Evolutionary conservation across 1,140 invertebrate genomes (phyloP), one percentile per base, ranked within the genome.

Genomic region (Lineus longissimus): DNA sequence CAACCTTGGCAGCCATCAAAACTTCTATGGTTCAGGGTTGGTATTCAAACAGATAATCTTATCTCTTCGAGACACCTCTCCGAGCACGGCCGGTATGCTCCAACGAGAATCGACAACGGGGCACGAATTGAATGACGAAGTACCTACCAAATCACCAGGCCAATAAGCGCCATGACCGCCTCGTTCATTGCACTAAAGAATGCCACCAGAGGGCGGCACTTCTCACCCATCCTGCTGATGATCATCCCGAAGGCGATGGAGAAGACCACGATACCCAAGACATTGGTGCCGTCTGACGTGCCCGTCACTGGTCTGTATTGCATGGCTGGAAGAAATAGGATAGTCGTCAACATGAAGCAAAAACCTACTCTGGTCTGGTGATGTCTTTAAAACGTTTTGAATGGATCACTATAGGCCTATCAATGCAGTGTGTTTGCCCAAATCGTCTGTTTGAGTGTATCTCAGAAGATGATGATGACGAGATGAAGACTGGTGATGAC

Each of bases 201-300:
- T 19, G 82, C 73, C 23, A 81, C 70, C 62, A 85, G 75, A 1
- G 83, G 74, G 62, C 80, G 76, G 1, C 77, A 84, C 27, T 78
- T 71, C 7, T 78, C 74, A 0, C 78, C 78, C 68, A 79, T 65
- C 45, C 72, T 72, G 57, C 80, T 80, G 33, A 85, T 71, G 45
- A 81, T 77, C 51, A 84, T 75, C 6, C 85, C 85, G 65, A 86
- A 76, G 47, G 81, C 76, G n/a, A 83, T 77, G 61, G 81, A 85
- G 66, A 86, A 83, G 13, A 82, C 79, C 23, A 86, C 83, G 22
- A 86, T 63, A 2, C 85, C 84, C 62, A 81, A 69, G 65, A 79
- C 71, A 69, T 79, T 82, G 64, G 75, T 79, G 11, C 79, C 78
- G 13, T 59, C 59, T 2, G 64, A 62, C 29, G 70, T 72, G 17